These are phyloP conservation scores for Chelmon rostratus DNA, from an alignment of 2,797 vertebrate genomes.

Conservation along the genomic window DNA sequence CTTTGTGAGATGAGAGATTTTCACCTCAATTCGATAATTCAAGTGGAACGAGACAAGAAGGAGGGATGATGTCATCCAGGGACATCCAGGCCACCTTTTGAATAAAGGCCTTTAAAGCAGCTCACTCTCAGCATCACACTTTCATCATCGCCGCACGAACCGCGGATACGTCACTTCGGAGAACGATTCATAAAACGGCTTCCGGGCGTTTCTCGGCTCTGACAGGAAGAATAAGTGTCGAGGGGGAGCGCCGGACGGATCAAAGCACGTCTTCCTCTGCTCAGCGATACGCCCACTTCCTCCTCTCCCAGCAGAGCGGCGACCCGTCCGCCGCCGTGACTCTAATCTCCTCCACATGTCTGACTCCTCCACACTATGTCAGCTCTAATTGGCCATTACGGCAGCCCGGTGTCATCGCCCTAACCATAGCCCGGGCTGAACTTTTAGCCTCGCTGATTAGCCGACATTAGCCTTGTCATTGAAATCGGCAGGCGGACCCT, in stretches of 20 bases:
- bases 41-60: not conserved
- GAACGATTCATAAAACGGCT: not conserved
- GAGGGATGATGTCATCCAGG: conserved; percentile 1
- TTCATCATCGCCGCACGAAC: not conserved
- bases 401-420: conserved; percentile 3
- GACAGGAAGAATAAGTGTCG: conserved; percentile 16
- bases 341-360: conserved; percentile 54
- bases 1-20: not conserved
- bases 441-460: conserved; percentile 53
- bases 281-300: conserved; percentile 21
- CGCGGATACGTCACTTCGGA: not conserved
- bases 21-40: not conserved
- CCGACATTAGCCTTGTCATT: conserved; percentile 41
- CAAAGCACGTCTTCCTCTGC: conserved; percentile 23
- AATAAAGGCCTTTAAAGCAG: not conserved
- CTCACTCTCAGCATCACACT: not conserved
- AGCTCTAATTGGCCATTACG: conserved; percentile 69
- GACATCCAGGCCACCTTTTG: not conserved
- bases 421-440: conserved; percentile 30
- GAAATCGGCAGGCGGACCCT: not conserved
- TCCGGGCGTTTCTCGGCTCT: not conserved
- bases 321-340: conserved; percentile 19
- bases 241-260: conserved; percentile 5
- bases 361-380: conserved; percentile 40
- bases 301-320: not conserved